A percentile compares a stretch with the other conserved stretches of the same genome.
Conservation (phyloP, 2,888 invertebrate species). For the Nomada ruficornis region DNA sequence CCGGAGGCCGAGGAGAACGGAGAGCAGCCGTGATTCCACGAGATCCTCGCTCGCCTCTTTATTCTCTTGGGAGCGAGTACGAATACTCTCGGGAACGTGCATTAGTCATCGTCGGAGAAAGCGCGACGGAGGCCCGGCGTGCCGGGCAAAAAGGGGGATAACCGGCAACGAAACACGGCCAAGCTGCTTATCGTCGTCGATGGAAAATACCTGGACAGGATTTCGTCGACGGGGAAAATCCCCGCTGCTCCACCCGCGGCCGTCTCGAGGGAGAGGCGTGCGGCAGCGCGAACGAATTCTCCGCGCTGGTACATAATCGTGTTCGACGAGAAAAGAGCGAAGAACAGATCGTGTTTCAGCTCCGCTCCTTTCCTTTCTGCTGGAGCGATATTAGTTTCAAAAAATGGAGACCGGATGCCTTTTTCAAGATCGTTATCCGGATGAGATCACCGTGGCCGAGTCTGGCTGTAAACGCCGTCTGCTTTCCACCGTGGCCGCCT, state of each 20-base stretch:
- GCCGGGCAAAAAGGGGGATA: conserved; percentile 27
- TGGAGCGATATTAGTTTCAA: conserved; percentile 36
- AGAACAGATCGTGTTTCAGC: too few species aligned
- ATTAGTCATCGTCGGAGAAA: conserved; percentile 60
- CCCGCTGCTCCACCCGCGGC: too few species aligned
- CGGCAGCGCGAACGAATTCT: neutral
- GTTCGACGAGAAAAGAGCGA: neutral
- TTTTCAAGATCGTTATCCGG: conserved; percentile 59
- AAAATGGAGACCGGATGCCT: conserved; percentile 55
- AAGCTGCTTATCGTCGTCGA: conserved; percentile 40
- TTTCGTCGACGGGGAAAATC: neutral
- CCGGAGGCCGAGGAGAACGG: conserved; percentile 11
- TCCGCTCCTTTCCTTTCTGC: neutral
- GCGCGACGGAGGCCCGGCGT: conserved; percentile 31
- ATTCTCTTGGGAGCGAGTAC: conserved; percentile 9
- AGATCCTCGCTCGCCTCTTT: neutral
- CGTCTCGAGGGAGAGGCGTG: too few species aligned
- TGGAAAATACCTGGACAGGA: conserved; percentile 10
- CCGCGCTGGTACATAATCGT: neutral
- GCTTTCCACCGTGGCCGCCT: conserved; percentile 36
- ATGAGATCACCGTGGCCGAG: conserved; percentile 35
- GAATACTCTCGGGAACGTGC: conserved; percentile 31
- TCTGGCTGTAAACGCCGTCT: conserved; percentile 11
- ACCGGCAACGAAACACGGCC: conserved; percentile 9
- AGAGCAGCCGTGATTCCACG: conserved; percentile 6